Evolutionary conservation across 2,797 vertebrate species (phyloP).

Genomic region (Catharus ustulatus): DNA sequence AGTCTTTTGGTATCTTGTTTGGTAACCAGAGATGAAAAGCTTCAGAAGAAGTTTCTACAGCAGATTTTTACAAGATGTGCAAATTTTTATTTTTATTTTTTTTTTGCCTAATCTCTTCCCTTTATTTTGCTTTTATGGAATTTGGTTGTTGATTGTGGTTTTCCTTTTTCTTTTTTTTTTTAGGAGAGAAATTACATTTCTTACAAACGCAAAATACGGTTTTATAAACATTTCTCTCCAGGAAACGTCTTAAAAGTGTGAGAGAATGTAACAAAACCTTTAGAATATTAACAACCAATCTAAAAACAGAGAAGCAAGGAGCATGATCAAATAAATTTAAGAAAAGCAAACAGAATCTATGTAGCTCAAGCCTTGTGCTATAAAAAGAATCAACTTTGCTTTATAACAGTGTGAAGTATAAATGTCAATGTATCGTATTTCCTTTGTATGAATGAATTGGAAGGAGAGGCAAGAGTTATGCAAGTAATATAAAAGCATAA

Average conservation of each 20-base stretch:
- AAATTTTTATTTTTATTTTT: neutral
- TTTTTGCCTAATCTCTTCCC: neutral
- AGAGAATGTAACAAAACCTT: neutral
- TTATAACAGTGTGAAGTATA: neutral
- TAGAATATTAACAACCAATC: slow-evolving; percentile 7
- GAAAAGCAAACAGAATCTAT: slow-evolving; percentile 7
- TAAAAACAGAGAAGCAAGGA: slow-evolving; percentile 14
- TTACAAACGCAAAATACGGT: neutral
- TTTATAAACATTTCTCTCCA: neutral
- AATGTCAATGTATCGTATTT: neutral
- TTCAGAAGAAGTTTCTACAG: neutral
- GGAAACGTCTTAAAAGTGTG: neutral
- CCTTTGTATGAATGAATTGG: neutral
- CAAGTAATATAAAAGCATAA: neutral
- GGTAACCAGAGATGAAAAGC: neutral
- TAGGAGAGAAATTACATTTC: neutral
- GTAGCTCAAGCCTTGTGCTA: neutral
- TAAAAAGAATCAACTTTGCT: slow-evolving; percentile 14
- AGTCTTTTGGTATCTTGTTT: neutral
- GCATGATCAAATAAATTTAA: neutral
- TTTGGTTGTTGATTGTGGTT: neutral
- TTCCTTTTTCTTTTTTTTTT: neutral
- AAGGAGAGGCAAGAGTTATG: neutral
- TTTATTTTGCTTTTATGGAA: neutral
- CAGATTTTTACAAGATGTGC: neutral